Base-by-base conservation (phyloP, 2,113 vertebrate genomes). In the Nestor notabilis region DNA sequence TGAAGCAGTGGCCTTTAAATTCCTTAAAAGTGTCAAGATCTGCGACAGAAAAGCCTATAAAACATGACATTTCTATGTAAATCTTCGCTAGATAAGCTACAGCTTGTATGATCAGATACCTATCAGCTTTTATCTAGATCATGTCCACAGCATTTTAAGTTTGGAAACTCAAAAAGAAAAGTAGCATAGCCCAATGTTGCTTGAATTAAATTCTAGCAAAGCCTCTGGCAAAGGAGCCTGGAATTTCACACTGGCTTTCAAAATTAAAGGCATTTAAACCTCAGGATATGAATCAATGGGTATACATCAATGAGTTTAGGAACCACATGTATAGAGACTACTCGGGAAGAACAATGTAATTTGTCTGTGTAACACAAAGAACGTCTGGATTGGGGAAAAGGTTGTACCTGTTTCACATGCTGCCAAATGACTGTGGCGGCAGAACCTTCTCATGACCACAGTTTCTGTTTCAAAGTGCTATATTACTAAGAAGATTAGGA, bases 401-500 rank as follows among this genome's bases (percentile, higher is more conserved):
- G 12, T 55, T 76, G 63, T 79, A 80, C 27, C 29, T 61, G 39
- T 47, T 63, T 20, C 1, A 0, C 6, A 10, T 0, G 0, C 60
- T 75, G 77, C 19, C 56, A 69, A 74, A 33, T 43, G 35, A 52
- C 63, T 63, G 50, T 17, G 16, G 43, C 43, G 74, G 70, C 70
- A 55, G 33, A 58, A 80, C 64, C 60, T 82, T 55, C 61, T 64
- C 58, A 41, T 7, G 4, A 80, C 29, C 61, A 68, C 56, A 87
- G 77, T 88, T 91, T 88, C 70, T 92, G 74, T 91, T 96, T 94
- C 31, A 47, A 93, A 96, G 89, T 89, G 86, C 89, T 93, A 58
- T 56, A 74, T 93, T 89, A 86, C 75, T 83, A 93, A 87, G 65
- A 89, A 92, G 83, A 95, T 90, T 93, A 95, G 91, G 90, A 95